Evolutionary conservation across 1,140 invertebrate species (phyloP), one percentile per base, ranked within the genome.

Genomic region (Alviniconcha marisindica): DNA sequence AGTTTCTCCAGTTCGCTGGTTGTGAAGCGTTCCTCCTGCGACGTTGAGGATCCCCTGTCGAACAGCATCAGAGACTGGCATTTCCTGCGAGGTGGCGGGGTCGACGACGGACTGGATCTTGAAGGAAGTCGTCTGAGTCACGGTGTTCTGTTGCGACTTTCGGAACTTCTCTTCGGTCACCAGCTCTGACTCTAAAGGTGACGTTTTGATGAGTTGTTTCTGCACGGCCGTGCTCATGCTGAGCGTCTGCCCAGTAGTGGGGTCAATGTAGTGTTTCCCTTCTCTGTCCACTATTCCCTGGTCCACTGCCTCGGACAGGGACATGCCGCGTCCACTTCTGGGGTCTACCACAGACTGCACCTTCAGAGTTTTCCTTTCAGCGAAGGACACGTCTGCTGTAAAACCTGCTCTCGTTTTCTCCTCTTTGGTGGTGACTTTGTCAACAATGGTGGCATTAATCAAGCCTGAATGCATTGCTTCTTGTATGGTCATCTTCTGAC

Each of bases 51-150:
- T 44, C 54, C 96, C 96, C 88, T 96, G 96, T 51, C 95, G 94
- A 66, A 98, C 92, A 66, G 98, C 98, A 81, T 95, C 95, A 92
- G 98, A 97, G 86, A 99, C 60, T 66, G 94, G 96, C 0, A 99
- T 87, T 4, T 95, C 92, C 87, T 97, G 95, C 81, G 97, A 96
- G 33, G 90, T 90, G 21, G 78, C 84, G 77, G 90, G 89, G 84
- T 92, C 91, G 77, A 91, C 77, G 15, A 92, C 89, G 1, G 87
- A 87, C 44, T 89, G 74, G 63, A 90, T 87, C 56, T 91, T 87
- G 48, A 91, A 60, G 14, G 90, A 88, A 38, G 84, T 87, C 1
- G 86, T 87, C 48, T 90, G 87, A 28, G 87, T 87, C 36, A 91
- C 82, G 2, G 84, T 88, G 69, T 88, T 81, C 66, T 88, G 82